Conservation (phyloP, 2,113 vertebrate genomes). For the Amphiprion percula region DNA sequence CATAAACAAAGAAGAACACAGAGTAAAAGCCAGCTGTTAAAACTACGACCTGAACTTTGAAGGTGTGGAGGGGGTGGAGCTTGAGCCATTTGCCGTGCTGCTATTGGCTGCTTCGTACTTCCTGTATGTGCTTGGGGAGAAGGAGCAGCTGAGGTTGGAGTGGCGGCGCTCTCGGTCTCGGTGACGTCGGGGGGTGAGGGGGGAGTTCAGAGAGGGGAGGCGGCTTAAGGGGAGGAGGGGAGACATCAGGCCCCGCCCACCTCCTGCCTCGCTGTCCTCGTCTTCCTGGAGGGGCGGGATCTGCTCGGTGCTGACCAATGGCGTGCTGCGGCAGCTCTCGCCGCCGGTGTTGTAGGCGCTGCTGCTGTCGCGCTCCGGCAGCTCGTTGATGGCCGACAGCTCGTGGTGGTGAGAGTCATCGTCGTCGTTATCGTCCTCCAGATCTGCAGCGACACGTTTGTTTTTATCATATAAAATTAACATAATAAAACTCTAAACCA, state of each 20-base stretch:
- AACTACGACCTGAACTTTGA: constrained; percentile 79
- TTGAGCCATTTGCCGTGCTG: constrained; percentile 37
- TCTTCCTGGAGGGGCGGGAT: constrained; percentile 67
- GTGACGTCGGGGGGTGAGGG: constrained; percentile 56
- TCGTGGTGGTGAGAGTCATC: constrained; percentile 81
- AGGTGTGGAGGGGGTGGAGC: constrained; percentile 66
- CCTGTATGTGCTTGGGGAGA: constrained; percentile 55
- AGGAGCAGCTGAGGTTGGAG: constrained; percentile 73
- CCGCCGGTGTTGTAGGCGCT: constrained; percentile 91
- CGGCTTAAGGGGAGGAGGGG: constrained; percentile 49
- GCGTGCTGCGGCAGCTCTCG: constrained; percentile 90
- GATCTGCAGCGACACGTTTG: neutral
- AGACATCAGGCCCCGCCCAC: constrained; percentile 23
- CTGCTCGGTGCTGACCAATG: constrained; percentile 79
- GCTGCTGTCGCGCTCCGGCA: constrained; percentile 88
- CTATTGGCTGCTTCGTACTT: constrained; percentile 60
- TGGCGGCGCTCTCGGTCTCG: constrained; percentile 58
- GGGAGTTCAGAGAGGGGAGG: constrained; percentile 61
- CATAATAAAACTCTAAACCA: too few relatives aligned
- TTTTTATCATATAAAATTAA: too few relatives aligned
- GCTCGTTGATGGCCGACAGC: constrained; percentile 89
- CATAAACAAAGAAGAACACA: neutral
- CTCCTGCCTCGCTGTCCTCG: constrained; percentile 11
- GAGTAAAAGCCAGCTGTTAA: neutral
- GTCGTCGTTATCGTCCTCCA: constrained; percentile 31